Percentiles rank a stretch among this genome's conserved stretches.
phyloP scores from a whole-genome alignment of 2,113 vertebrate genomes.

The Vidua chalybeata region DNA sequence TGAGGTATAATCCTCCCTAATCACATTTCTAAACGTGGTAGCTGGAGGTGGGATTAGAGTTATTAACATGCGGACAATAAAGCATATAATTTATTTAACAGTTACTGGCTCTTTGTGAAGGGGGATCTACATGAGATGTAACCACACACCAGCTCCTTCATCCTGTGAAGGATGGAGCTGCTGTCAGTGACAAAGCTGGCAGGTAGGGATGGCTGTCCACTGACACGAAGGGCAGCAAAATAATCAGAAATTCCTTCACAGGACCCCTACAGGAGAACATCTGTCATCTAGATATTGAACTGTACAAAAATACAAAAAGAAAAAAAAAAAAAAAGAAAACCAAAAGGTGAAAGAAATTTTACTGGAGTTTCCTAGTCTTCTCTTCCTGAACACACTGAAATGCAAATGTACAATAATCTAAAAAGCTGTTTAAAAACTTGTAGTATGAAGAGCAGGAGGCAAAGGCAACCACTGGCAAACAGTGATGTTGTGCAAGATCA shows the following conservation, averaged over 20 bases:
- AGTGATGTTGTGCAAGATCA: neutral
- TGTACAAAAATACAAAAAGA: neutral
- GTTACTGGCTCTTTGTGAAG: neutral
- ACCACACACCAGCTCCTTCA: neutral
- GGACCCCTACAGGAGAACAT: neutral
- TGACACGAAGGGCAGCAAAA: neutral
- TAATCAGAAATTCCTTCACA: neutral
- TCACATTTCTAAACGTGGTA: conserved; percentile 40
- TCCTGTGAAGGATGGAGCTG: neutral
- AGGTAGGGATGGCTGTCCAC: neutral
- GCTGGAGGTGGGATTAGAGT: conserved; percentile 62
- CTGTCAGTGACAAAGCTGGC: neutral
- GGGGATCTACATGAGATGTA: neutral
- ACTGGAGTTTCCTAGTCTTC: neutral
- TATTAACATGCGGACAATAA: conserved; percentile 55
- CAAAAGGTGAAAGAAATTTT: neutral
- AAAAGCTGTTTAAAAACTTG: neutral
- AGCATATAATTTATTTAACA: conserved; percentile 65
- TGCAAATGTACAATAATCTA: neutral
- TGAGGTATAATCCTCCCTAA: conserved; percentile 66
- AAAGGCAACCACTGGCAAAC: neutral
- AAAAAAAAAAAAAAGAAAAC: neutral
- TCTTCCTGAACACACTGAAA: neutral
- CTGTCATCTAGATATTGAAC: neutral
- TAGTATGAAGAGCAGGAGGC: neutral